These are phyloP conservation scores for rabbit (Oryctolagus cuniculus) DNA, from an alignment of 2,113 vertebrate genomes.

Conservation along the genomic window DNA sequence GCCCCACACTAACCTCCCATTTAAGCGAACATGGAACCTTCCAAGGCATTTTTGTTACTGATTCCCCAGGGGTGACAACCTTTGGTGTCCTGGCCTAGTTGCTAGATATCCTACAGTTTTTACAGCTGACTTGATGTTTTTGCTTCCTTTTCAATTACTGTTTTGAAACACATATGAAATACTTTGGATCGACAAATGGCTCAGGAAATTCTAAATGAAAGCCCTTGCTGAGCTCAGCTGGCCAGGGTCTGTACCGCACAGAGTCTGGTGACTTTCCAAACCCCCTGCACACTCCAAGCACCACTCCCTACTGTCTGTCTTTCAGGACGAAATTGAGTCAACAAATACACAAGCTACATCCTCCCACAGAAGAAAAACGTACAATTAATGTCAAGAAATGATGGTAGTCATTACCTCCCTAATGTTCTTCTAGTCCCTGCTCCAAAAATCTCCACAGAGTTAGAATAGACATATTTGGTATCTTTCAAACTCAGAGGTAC, in stretches of 20 bases:
- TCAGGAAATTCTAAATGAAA: constrained; percentile 75
- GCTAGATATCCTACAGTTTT: constrained; percentile 35
- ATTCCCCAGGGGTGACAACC: neutral
- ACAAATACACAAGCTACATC: neutral
- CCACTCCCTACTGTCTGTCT: neutral
- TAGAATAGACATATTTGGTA: neutral
- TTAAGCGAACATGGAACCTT: constrained; percentile 1
- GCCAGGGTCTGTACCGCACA: neutral
- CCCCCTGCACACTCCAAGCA: neutral
- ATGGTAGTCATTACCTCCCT: neutral
- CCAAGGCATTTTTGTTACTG: neutral
- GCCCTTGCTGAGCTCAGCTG: constrained; percentile 51
- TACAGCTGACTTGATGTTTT: constrained; percentile 53
- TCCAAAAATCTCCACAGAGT: neutral
- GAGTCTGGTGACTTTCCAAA: constrained; percentile 42
- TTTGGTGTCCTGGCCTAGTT: neutral
- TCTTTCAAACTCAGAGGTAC: neutral
- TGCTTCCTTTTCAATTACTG: constrained; percentile 64
- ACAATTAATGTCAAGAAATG: neutral
- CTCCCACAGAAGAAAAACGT: neutral
- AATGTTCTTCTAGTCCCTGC: neutral
- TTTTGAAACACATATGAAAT: constrained; percentile 65
- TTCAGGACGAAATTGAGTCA: neutral
- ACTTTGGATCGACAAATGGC: constrained; percentile 56
- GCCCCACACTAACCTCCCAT: neutral